A percentile compares a stretch with the other conserved stretches of the same genome.
Conservation (phyloP, 2,888 invertebrate genomes). For the Platycnemis pennipes region DNA sequence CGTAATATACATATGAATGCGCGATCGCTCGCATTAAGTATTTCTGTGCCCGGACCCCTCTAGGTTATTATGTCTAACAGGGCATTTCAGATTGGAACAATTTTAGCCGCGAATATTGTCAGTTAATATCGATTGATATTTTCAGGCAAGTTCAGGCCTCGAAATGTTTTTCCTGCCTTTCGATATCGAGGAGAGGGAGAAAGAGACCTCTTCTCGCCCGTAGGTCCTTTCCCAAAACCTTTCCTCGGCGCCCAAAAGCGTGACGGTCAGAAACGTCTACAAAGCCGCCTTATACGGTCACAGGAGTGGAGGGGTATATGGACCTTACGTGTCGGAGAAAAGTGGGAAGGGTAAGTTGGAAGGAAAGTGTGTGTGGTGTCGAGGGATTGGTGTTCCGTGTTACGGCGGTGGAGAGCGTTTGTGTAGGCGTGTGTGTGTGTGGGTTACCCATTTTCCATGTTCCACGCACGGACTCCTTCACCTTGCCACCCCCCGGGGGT, state of each 20-base stretch:
- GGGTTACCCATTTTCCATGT: constrained; percentile 59
- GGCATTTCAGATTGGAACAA: no score
- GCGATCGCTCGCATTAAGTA: no score
- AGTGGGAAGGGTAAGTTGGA: neutral
- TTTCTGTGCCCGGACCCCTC: no score
- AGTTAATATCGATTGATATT: no score
- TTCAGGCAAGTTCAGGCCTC: no score
- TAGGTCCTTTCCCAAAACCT: neutral
- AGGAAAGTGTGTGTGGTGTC: neutral
- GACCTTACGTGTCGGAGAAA: neutral
- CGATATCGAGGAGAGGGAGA: neutral
- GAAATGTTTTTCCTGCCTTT: neutral
- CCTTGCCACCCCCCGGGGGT: neutral
- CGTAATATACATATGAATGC: no score
- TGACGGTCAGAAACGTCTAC: neutral
- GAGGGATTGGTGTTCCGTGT: constrained; percentile 23
- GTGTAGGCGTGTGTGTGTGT: neutral
- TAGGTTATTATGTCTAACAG: no score
- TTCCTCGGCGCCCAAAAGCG: neutral
- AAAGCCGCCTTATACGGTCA: neutral
- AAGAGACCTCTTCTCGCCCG: neutral
- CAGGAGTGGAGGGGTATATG: neutral
- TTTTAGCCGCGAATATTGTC: no score
- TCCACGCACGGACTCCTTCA: constrained; percentile 56
- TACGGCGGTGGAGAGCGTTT: neutral